These are phyloP conservation scores for Perizoma affinitatum DNA, from an alignment of 2,888 invertebrate species.

Conservation along the genomic window DNA sequence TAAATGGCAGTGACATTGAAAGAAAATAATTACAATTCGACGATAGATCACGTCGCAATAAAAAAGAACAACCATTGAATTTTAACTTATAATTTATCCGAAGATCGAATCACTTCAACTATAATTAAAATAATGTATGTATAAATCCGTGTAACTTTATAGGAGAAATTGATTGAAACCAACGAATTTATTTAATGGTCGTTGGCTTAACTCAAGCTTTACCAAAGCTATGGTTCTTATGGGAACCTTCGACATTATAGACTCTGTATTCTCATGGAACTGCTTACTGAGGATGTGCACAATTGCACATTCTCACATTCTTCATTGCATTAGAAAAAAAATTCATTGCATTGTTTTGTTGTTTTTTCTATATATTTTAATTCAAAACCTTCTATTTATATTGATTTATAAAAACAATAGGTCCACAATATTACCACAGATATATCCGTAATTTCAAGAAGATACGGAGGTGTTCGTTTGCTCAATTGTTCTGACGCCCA, in stretches of 20 bases:
- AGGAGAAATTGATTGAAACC: conserved; percentile 8
- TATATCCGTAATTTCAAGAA: conserved; percentile 14
- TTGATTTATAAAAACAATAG: no score
- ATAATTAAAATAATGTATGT: conserved; percentile 28
- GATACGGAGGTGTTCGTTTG: background rate
- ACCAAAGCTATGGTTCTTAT: conserved; percentile 7
- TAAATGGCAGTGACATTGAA: conserved; percentile 33
- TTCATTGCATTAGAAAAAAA: no score
- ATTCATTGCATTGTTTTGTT: no score
- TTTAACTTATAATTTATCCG: conserved; percentile 19
- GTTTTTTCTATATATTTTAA: no score
- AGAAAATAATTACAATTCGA: conserved; percentile 35
- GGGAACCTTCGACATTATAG: background rate
- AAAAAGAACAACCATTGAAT: conserved; percentile 26
- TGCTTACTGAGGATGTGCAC: no score
- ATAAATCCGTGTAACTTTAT: conserved; percentile 30
- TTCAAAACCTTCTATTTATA: no score
- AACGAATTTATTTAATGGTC: conserved; percentile 2
- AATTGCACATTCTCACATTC: no score
- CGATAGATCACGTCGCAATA: conserved; percentile 40
- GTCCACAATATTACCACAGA: background rate
- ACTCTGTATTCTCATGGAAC: no score
- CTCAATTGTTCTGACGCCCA: conserved; percentile 31
- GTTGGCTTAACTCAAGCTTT: conserved; percentile 18
- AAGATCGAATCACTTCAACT: conserved; percentile 29